phyloP scores from a whole-genome alignment of 2,888 invertebrate genomes.

The Clunio marinus region DNA sequence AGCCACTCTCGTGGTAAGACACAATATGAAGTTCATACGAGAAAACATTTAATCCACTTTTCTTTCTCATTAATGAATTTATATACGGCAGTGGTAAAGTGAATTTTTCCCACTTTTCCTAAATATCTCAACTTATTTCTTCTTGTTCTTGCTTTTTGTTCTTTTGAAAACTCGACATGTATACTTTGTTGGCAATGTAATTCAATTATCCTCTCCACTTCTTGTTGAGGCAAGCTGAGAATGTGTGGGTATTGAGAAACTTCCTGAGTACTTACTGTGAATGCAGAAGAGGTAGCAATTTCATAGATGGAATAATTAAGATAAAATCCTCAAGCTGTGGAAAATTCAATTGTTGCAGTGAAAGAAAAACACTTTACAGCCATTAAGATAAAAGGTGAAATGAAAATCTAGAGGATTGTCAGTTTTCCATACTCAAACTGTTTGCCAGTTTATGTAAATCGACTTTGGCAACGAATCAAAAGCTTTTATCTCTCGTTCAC shows the following conservation, averaged over 20 bases:
- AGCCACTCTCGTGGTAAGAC: background rate
- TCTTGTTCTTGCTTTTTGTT: background rate
- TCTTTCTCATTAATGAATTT: slow-evolving; percentile 36
- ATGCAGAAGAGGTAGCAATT: slow-evolving; percentile 10
- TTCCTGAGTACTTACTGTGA: background rate
- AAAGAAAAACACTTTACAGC: slow-evolving; percentile 16
- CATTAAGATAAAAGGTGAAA: slow-evolving; percentile 38
- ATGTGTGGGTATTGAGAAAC: background rate
- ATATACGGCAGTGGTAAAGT: slow-evolving; percentile 5
- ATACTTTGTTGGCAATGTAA: slow-evolving; percentile 32
- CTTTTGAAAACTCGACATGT: background rate
- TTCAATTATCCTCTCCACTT: slow-evolving; percentile 27
- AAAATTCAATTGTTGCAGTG: slow-evolving; percentile 17
- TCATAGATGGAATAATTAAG: slow-evolving; percentile 33
- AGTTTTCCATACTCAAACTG: background rate
- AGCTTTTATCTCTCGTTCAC: slow-evolving; percentile 33
- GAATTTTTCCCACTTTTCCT: background rate
- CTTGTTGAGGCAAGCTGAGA: background rate
- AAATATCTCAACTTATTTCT: too few species aligned
- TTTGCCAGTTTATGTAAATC: slow-evolving; percentile 33
- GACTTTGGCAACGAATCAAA: slow-evolving; percentile 36
- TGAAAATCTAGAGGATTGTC: slow-evolving; percentile 18
- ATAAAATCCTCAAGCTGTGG: slow-evolving; percentile 24
- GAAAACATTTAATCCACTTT: slow-evolving; percentile 37
- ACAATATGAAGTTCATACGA: background rate